These are phyloP conservation scores for Lacanobia oleracea DNA, from an alignment of 2,888 invertebrate species.

Conservation along the genomic window DNA sequence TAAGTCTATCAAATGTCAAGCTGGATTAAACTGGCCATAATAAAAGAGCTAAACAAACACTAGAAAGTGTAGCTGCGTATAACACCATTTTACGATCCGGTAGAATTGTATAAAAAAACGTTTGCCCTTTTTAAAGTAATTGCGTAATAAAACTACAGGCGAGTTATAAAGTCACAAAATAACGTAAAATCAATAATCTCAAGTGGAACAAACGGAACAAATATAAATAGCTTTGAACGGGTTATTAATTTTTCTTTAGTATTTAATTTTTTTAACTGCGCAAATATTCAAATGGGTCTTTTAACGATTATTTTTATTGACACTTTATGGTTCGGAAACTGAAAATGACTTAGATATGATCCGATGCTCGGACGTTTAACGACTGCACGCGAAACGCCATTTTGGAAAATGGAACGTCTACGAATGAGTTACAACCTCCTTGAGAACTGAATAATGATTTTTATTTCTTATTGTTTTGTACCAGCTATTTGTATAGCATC, in stretches of 20 bases:
- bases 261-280: constrained; percentile 82
- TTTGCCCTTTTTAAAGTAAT: constrained; percentile 65
- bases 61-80: constrained; percentile 36
- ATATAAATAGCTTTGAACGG: constrained; percentile 75
- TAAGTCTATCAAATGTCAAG: constrained; percentile 41
- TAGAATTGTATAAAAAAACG: constrained; percentile 51
- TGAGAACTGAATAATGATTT: constrained; percentile 34
- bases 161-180: constrained; percentile 61
- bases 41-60: constrained; percentile 40
- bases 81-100: constrained; percentile 58
- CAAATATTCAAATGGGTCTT: constrained; percentile 85
- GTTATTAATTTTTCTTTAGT: constrained; percentile 83
- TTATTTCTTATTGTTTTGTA: constrained; percentile 29
- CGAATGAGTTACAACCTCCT: constrained; percentile 51
- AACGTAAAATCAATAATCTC: constrained; percentile 74
- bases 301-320: constrained; percentile 88
- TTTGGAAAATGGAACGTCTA: constrained; percentile 64
- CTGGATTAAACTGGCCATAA: constrained; percentile 30
- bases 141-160: constrained; percentile 66
- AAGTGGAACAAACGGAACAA: constrained; percentile 74
- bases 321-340: constrained; percentile 89
- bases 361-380: constrained; percentile 77
- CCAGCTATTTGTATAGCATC: constrained; percentile 9
- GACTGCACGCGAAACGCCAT: constrained; percentile 69
- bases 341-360: constrained; percentile 84